phyloP scores from a whole-genome alignment of 2,113 vertebrate genomes.

The Crotalus tigris region DNA sequence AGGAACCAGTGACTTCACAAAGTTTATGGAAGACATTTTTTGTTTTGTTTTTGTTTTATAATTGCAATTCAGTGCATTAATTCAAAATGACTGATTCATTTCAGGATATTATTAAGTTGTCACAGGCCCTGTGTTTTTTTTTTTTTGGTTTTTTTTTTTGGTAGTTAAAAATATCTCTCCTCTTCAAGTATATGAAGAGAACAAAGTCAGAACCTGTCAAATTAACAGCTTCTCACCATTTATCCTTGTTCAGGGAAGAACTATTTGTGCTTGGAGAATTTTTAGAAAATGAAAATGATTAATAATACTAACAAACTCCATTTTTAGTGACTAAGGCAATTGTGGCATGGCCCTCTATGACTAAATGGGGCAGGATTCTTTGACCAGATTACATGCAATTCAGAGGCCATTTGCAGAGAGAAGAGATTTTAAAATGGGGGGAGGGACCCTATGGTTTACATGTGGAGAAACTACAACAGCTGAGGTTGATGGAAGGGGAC shows the following conservation, averaged over 20 bases:
- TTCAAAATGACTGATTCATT: constrained; percentile 5
- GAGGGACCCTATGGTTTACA: background rate
- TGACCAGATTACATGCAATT: no score
- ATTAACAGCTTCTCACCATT: constrained; percentile 10
- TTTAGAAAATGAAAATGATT: background rate
- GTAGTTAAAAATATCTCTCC: constrained; percentile 24
- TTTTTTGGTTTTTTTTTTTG: background rate
- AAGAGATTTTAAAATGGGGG: background rate
- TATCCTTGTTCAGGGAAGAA: background rate
- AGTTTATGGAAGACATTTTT: background rate
- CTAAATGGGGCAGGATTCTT: background rate
- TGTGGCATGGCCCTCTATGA: background rate
- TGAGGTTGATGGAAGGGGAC: background rate
- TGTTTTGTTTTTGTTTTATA: background rate
- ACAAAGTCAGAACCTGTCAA: constrained; percentile 25
- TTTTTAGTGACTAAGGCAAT: background rate
- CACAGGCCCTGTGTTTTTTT: background rate
- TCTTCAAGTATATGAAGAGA: constrained; percentile 5
- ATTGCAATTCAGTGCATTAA: background rate
- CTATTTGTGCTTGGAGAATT: background rate
- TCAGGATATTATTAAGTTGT: constrained; percentile 7
- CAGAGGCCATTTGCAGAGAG: background rate
- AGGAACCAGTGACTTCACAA: background rate
- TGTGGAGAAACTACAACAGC: background rate
- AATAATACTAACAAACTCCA: background rate